Base-by-base conservation (phyloP, 2,797 vertebrate species). In the Lutjanus argentimaculatus region DNA sequence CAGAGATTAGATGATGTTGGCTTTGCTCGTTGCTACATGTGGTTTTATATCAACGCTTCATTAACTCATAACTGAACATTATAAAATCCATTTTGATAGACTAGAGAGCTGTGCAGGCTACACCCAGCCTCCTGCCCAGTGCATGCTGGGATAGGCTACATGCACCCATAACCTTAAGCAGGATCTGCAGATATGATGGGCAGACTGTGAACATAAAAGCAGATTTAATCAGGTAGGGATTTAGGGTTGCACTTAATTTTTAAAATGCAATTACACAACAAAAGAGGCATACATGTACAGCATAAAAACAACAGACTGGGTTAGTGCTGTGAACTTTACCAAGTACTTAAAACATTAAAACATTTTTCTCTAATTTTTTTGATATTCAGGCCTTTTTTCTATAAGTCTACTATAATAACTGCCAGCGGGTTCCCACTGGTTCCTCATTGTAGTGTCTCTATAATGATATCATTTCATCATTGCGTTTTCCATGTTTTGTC, bases 381-480 rank as follows among this genome's bases (percentile, higher is more conserved):
- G 25, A 25, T 25, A 25, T 25, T 25, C 3, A 25, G 25, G 25
- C 25, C 25, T 11, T 49, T 25, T 79, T 52, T 62, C n/a, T n/a
- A 15, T 63, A 21, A 13, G 42, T 8, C 19, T 8, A 15, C 36
- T 25, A 25, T 22, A 63, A 55, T 72, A 15, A 62, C 22, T 56
- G 8, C 63, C 82, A 80, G 64, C 67, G 78, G 69, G 8, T 58
- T 84, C 51, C 63, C 14, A 43, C 61, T 62, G 53, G 48, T 49
- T 71, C 56, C 56, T 63, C 59, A 22, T 36, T 74, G 17, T 43
- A 15, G 17, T 7, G 2, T 48, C 2, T 48, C 30, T 42, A 48
- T 51, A 55, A 82, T 72, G 14, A 21, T 53, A 49, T 46, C 46
- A 59, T 67, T 76, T 43, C 15, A 7, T 62, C 16, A 36, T 46